Percentiles rank a stretch among this genome's conserved stretches.
Evolutionary conservation across 2,797 vertebrate species (phyloP).

Genomic region (Pogonophryne albipinna): DNA sequence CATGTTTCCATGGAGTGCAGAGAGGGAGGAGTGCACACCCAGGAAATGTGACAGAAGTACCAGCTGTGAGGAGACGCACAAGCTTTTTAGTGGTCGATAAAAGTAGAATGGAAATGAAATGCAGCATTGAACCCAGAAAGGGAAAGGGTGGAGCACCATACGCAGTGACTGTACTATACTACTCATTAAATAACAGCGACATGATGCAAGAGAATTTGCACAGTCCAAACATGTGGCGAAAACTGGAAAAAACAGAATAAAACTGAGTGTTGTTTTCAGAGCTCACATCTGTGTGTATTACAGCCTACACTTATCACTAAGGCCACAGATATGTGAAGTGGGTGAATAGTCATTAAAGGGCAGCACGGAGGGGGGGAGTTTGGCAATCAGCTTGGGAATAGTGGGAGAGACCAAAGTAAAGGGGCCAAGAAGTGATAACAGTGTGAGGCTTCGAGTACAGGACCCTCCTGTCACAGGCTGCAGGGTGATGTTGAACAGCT

Average conservation of each 20-base stretch:
- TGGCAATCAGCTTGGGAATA: slow-evolving; percentile 65
- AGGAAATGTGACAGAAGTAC: slow-evolving; percentile 61
- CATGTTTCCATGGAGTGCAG: slow-evolving; percentile 57
- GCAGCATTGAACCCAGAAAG: slow-evolving; percentile 22
- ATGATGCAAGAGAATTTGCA: slow-evolving; percentile 19
- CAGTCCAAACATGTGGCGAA: background rate
- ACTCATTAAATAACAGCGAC: slow-evolving; percentile 24
- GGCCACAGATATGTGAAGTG: slow-evolving; percentile 47
- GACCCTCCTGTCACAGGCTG: slow-evolving; percentile 67
- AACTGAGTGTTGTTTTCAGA: slow-evolving; percentile 16
- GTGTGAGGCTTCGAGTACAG: slow-evolving; percentile 50
- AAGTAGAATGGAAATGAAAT: slow-evolving; percentile 44
- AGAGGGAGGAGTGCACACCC: slow-evolving; percentile 43
- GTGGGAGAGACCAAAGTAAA: slow-evolving; percentile 55
- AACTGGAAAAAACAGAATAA: slow-evolving; percentile 1
- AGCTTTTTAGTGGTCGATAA: slow-evolving; percentile 48
- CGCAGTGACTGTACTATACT: slow-evolving; percentile 21
- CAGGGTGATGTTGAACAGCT: slow-evolving; percentile 73
- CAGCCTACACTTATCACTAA: slow-evolving; percentile 57
- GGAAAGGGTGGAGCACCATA: slow-evolving; percentile 23
- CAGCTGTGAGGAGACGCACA: slow-evolving; percentile 33
- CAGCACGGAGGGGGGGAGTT: slow-evolving; percentile 48
- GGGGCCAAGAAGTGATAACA: slow-evolving; percentile 62
- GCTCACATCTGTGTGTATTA: slow-evolving; percentile 22
- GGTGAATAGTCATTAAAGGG: slow-evolving; percentile 63